A percentile compares a stretch with the other conserved stretches of the same genome.
Evolutionary conservation across 1,140 invertebrate genomes (phyloP).

Genomic region (Orchesella cincta): DNA sequence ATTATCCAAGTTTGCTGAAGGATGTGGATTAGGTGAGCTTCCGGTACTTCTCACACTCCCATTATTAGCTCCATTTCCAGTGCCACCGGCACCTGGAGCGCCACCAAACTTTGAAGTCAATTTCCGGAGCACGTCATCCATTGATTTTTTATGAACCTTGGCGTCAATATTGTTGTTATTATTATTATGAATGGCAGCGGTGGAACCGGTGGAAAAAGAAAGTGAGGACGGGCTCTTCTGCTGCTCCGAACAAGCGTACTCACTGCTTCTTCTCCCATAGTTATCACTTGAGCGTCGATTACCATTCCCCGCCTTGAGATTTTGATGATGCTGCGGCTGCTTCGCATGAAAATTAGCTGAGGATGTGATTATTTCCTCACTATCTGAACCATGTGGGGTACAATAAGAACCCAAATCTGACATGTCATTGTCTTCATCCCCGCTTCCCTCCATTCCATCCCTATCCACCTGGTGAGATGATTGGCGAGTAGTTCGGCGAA

Average conservation of each 20-base stretch:
- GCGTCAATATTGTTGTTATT: neutral
- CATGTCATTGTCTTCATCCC: constrained; percentile 44
- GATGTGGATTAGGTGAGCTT: neutral
- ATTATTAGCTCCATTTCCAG: neutral
- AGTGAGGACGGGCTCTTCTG: constrained; percentile 13
- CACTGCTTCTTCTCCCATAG: too few relatives aligned
- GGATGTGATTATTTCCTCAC: constrained; percentile 21
- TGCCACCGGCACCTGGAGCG: neutral
- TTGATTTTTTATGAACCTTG: constrained; percentile 38
- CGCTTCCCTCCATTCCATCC: constrained; percentile 31
- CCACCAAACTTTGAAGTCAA: constrained; percentile 44
- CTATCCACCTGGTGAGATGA: neutral
- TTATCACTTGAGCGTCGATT: too few relatives aligned
- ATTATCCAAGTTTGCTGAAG: constrained; percentile 24
- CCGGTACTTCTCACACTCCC: neutral
- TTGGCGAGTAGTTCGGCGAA: neutral
- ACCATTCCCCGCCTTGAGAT: neutral
- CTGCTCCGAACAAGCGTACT: constrained; percentile 29
- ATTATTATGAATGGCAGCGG: constrained; percentile 4
- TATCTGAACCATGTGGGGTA: constrained; percentile 32
- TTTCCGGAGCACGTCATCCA: constrained; percentile 50
- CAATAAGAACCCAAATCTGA: constrained; percentile 46
- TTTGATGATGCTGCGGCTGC: constrained; percentile 2
- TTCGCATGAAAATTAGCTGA: neutral
- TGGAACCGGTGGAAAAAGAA: neutral